Percentiles rank a stretch among this genome's conserved stretches.
phyloP scores from a whole-genome alignment of 2,888 invertebrate species.

The Drosophila pseudotalamancana region DNA sequence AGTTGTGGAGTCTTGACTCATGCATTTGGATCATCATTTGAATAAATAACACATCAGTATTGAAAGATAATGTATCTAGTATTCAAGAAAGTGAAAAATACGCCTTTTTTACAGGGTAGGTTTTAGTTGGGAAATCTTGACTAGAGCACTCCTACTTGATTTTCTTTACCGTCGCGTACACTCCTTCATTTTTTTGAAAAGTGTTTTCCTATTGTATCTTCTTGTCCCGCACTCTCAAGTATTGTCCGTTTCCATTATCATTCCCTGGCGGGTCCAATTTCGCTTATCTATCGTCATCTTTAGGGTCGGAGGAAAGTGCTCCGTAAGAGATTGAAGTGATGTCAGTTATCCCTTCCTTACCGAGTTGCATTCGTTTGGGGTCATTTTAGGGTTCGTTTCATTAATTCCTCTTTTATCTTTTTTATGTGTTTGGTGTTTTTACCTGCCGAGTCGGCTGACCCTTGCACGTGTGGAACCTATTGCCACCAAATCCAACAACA shows the following conservation, averaged over 20 bases:
- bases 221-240: constrained; percentile 9
- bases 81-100: background rate
- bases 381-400: constrained; percentile 71
- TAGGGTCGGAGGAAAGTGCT: constrained; percentile 26
- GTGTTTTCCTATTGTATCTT: constrained; percentile 15
- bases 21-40: no score
- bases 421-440: constrained; percentile 52
- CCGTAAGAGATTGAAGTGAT: constrained; percentile 45
- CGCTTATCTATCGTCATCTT: constrained; percentile 57
- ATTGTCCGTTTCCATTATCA: constrained; percentile 4
- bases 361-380: constrained; percentile 66
- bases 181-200: constrained; percentile 6
- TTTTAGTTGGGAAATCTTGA: background rate
- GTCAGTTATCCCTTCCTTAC: constrained; percentile 51
- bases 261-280: constrained; percentile 16
- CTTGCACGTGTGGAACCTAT: constrained; percentile 81
- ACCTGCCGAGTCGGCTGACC: constrained; percentile 74
- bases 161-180: background rate
- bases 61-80: no score
- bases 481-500: constrained; percentile 64
- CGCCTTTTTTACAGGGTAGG: background rate
- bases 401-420: constrained; percentile 63
- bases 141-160: background rate
- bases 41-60: no score
- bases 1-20: no score